These are phyloP conservation scores for Threskiornis aethiopicus DNA, from an alignment of 2,797 vertebrate genomes.

Conservation along the genomic window DNA sequence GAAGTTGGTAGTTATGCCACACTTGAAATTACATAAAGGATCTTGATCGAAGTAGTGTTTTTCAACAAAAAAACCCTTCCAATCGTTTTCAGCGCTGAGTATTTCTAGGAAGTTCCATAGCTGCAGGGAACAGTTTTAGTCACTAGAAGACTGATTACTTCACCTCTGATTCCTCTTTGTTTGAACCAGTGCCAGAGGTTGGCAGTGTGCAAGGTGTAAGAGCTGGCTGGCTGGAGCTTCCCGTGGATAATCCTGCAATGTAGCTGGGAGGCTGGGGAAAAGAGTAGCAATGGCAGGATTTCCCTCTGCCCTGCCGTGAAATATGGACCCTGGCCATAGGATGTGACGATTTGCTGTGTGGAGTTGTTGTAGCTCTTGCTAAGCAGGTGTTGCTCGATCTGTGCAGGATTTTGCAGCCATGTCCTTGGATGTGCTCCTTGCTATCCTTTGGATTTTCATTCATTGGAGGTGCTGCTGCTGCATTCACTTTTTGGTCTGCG, in stretches of 20 bases:
- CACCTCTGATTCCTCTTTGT: background rate
- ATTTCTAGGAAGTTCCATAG: background rate
- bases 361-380: background rate
- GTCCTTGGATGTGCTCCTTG: background rate
- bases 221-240: background rate
- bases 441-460: background rate
- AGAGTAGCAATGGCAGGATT: background rate
- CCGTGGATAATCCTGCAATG: background rate
- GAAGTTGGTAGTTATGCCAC: background rate
- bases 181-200: background rate
- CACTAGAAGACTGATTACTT: background rate
- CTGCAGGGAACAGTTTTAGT: background rate
- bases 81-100: background rate
- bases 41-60: background rate
- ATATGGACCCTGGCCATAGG: background rate
- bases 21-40: background rate
- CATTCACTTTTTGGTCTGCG: background rate
- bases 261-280: background rate
- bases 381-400: background rate
- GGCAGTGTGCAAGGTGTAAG: background rate
- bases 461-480: background rate
- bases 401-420: background rate
- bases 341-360: background rate
- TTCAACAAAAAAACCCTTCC: rapidly evolving
- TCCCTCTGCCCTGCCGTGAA: background rate